A percentile compares a stretch with the other conserved stretches of the same genome.
Evolutionary conservation across 2,113 vertebrate species (phyloP).

Genomic region (Hypomesus transpacificus): DNA sequence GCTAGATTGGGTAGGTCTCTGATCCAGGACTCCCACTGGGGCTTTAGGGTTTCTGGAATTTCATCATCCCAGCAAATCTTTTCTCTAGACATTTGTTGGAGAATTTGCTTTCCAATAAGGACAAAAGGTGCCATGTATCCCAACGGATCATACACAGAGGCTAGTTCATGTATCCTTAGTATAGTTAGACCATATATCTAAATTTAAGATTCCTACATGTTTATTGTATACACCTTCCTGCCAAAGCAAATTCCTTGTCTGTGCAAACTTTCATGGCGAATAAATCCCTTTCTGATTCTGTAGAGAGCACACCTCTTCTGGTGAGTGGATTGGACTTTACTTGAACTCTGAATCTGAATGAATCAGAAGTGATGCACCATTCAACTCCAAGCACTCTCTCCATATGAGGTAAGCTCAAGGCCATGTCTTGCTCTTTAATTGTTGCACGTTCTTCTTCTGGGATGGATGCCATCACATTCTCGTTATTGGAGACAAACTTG

Average conservation of each 20-base stretch:
- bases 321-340: neutral
- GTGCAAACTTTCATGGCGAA: too few species aligned
- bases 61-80: neutral
- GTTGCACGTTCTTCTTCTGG: slow-evolving; percentile 1
- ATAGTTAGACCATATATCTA: too few species aligned
- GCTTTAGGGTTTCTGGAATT: too few species aligned
- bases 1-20: too few species aligned
- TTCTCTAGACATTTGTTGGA: neutral
- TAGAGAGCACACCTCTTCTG: slow-evolving; percentile 17
- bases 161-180: too few species aligned
- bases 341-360: slow-evolving; percentile 10
- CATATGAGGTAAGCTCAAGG: slow-evolving; percentile 11
- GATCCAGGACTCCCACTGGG: too few species aligned
- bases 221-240: too few species aligned
- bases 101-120: neutral
- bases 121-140: too few species aligned
- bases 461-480: neutral
- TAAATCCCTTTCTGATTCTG: too few species aligned
- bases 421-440: slow-evolving; percentile 4
- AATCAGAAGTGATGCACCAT: slow-evolving; percentile 10
- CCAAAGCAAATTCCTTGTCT: too few species aligned
- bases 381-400: slow-evolving; percentile 10
- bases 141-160: neutral
- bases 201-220: too few species aligned
- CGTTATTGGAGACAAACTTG: slow-evolving; percentile 5